Base-by-base conservation (phyloP, 2,888 invertebrate genomes). In the Eupithecia vulgata region DNA sequence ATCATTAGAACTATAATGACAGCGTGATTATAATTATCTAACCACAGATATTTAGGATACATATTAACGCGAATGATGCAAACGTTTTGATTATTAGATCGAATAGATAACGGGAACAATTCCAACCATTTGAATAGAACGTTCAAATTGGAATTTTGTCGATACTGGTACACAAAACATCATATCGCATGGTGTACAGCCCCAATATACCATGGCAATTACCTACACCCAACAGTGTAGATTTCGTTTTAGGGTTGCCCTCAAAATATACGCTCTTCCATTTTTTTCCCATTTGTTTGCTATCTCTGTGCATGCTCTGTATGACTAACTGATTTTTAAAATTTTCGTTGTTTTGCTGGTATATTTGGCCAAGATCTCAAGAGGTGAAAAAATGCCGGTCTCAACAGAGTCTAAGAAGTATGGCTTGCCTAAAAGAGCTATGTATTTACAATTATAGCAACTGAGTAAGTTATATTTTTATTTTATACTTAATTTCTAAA, bases 161-260 rank as follows among this genome's bases (percentile, higher is more conserved):
- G 67, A 67, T 70, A 67, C 65, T 67, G 72, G 61, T 42, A 10
- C 67, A 68, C 67, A 40, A 70, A 75, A 59, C 59, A 72, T 72
- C 64, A 71, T 68, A 67, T 64, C 67, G 70, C 71, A 35, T 45
- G 52, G 70, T 52, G 69, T 67, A 62, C 67, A 69, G 66, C 67
- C 34, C 75, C 75, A 75, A 73, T 75, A 71, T 73, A 73, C 68
- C 69, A 71, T 71, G 66, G 71, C 76, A 76, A 73, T 76, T 73
- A 71, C 68, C 45, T 17, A 30, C 42, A 66, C 62, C 67, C 67
- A 73, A 73, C 69, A 70, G 64, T 57, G 52, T 62, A 69, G 69
- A n/a, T 65, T 21, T 35, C 42, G 21, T 68, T 37, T 12, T 71
- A 75, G 72, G 75, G 75, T 17, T 75, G 68, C 42, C 68, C 25